A percentile compares a stretch with the other conserved stretches of the same genome.
phyloP scores from a whole-genome alignment of 1,140 invertebrate genomes.

The Leptonema lineaticorne region DNA sequence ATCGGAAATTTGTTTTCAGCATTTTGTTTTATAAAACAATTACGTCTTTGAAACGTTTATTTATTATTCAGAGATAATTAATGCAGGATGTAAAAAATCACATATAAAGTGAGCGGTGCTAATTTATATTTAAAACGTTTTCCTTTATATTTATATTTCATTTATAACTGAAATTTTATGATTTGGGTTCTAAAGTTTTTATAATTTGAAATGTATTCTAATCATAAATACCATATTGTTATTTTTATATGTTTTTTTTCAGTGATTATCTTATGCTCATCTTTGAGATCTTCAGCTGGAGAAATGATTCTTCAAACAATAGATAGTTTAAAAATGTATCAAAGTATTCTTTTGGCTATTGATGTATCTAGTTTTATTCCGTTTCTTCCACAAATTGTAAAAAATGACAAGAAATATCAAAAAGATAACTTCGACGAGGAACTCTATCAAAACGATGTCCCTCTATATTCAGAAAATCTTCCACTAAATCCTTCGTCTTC shows the following conservation, averaged over 20 bases:
- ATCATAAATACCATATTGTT: background rate
- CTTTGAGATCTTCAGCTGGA: slow-evolving; percentile 48
- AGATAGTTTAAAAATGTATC: slow-evolving; percentile 46
- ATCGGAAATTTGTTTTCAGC: no score
- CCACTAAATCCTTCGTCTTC: background rate
- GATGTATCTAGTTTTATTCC: slow-evolving; percentile 40
- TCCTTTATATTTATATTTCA: no score
- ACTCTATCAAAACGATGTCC: slow-evolving; percentile 15
- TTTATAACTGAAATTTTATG: no score
- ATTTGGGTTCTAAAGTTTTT: no score
- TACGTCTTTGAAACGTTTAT: no score
- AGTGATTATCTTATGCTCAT: slow-evolving; percentile 52
- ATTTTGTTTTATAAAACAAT: no score
- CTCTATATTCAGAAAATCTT: slow-evolving; percentile 1
- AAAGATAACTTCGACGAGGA: background rate
- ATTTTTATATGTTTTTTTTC: slow-evolving; percentile 28
- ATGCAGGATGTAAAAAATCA: no score
- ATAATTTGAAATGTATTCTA: no score
- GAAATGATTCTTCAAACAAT: slow-evolving; percentile 47
- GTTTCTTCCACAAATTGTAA: slow-evolving; percentile 27
- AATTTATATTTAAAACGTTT: no score
- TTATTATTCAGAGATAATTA: no score
- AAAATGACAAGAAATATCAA: background rate
- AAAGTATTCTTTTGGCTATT: slow-evolving; percentile 45
- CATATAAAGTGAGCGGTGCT: no score